Percentiles rank a stretch among this genome's conserved stretches.
phyloP scores from a whole-genome alignment of 2,113 vertebrate species.

The Odobenus rosmarus region DNA sequence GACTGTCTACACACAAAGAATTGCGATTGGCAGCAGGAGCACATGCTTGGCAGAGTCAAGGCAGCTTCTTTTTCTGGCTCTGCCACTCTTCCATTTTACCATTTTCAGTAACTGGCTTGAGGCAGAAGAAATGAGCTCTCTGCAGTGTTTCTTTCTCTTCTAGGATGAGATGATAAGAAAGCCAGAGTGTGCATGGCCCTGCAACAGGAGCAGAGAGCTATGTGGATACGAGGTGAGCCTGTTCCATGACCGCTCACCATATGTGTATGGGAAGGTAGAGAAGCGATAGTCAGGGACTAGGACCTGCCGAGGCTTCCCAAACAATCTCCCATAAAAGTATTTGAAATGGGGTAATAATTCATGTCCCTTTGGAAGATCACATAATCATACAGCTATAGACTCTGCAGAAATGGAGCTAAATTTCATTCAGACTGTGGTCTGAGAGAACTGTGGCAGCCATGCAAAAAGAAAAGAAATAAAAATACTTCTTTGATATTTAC shows the following conservation, averaged over 20 bases:
- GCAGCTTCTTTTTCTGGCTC: slow-evolving; percentile 70
- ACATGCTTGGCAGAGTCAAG: slow-evolving; percentile 37
- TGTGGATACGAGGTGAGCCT: background rate
- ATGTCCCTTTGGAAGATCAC: background rate
- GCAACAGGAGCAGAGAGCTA: background rate
- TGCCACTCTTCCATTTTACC: slow-evolving; percentile 61
- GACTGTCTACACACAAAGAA: slow-evolving; percentile 63
- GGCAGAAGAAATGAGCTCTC: slow-evolving; percentile 25
- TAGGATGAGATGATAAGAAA: background rate
- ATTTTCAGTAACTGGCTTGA: slow-evolving; percentile 51
- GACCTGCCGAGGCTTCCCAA: background rate
- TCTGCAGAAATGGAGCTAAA: background rate
- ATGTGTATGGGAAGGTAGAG: background rate
- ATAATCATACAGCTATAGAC: background rate
- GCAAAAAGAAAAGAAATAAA: slow-evolving; percentile 3
- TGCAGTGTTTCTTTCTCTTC: background rate
- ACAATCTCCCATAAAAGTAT: background rate
- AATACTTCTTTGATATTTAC: background rate
- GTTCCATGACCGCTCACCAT: background rate
- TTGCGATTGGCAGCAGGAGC: slow-evolving; percentile 62
- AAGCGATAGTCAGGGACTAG: background rate
- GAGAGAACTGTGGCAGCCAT: background rate
- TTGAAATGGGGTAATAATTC: background rate
- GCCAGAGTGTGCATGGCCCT: background rate
- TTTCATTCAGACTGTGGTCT: background rate